Evolutionary conservation across 2,888 invertebrate species (phyloP).

Genomic region (Acanthococcus lagerstroemiae): DNA sequence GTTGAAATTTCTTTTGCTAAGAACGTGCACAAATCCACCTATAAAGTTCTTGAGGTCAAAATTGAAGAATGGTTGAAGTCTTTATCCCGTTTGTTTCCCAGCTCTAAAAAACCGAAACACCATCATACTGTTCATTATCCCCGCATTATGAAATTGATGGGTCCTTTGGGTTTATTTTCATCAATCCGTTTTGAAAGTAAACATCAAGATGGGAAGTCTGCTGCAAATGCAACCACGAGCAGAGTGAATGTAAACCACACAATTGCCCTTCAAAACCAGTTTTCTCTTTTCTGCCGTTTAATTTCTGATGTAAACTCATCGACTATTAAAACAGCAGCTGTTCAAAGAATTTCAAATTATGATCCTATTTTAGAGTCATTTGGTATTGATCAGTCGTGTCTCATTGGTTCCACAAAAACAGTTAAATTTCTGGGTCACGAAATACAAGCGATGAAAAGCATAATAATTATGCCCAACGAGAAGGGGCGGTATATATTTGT

Average conservation of each 20-base stretch:
- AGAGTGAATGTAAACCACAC: conserved; percentile 13
- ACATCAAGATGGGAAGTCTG: conserved; percentile 12
- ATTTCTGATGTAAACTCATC: not conserved
- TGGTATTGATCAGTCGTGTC: not conserved
- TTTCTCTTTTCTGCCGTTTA: not conserved
- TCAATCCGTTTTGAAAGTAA: conserved; percentile 29
- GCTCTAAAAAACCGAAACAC: conserved; percentile 34
- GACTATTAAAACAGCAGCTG: not conserved
- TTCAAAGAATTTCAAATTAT: not conserved
- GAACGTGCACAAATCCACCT: not conserved
- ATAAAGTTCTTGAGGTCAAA: not conserved
- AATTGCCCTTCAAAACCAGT: conserved; percentile 13
- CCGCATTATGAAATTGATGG: conserved; percentile 10
- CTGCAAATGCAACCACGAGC: conserved; percentile 1
- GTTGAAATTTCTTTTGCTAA: not conserved
- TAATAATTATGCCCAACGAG: not conserved
- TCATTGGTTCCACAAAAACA: not conserved
- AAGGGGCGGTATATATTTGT: not conserved
- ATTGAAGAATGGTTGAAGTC: conserved; percentile 33
- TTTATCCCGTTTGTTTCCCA: conserved; percentile 26
- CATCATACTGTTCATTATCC: conserved; percentile 33
- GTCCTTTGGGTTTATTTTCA: conserved; percentile 20
- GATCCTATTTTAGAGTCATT: too few species aligned
- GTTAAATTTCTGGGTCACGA: not conserved
- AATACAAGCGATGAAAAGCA: too few species aligned